Conservation (phyloP, 2,888 invertebrate species). For the Trichogramma evanescens region DNA sequence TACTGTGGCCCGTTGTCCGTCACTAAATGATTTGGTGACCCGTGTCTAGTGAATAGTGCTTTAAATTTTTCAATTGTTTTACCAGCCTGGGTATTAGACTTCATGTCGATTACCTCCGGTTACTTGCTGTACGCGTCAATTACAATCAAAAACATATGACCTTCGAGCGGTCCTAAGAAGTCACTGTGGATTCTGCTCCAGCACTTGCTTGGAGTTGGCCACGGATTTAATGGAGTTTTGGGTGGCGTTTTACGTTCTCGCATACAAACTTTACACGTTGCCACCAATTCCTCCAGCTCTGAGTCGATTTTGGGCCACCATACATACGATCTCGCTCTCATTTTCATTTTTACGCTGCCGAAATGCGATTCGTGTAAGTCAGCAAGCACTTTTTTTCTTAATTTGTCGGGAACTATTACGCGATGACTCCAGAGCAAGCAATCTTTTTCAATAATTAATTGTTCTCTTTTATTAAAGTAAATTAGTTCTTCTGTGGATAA, state of each 20-base stretch:
- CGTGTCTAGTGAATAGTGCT: conserved; percentile 19
- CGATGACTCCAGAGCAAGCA: conserved; percentile 15
- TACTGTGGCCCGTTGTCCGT: conserved; percentile 24
- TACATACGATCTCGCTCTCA: too few species aligned
- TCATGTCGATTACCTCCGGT: conserved; percentile 14
- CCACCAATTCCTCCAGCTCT: too few species aligned
- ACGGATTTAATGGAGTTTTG: conserved; percentile 4
- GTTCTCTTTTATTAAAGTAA: conserved; percentile 7
- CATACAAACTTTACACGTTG: not conserved
- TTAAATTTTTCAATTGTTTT: conserved; percentile 5
- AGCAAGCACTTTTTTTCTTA: not conserved
- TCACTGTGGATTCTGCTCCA: conserved; percentile 10
- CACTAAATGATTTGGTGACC: conserved; percentile 19
- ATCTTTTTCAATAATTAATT: conserved; percentile 10
- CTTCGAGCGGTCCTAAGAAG: conserved; percentile 9
- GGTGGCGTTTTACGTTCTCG: not conserved
- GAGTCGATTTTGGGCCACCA: too few species aligned
- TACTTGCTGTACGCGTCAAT: conserved; percentile 15
- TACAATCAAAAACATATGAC: conserved; percentile 12
- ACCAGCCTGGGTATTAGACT: conserved; percentile 2
- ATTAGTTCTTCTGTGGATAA: conserved; percentile 7
- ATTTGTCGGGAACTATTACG: conserved; percentile 9
- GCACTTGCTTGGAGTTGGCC: not conserved
- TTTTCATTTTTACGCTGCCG: conserved; percentile 10
- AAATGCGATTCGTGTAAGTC: conserved; percentile 11